Conservation (phyloP, 2,113 vertebrate species). For the Mustela nigripes region DNA sequence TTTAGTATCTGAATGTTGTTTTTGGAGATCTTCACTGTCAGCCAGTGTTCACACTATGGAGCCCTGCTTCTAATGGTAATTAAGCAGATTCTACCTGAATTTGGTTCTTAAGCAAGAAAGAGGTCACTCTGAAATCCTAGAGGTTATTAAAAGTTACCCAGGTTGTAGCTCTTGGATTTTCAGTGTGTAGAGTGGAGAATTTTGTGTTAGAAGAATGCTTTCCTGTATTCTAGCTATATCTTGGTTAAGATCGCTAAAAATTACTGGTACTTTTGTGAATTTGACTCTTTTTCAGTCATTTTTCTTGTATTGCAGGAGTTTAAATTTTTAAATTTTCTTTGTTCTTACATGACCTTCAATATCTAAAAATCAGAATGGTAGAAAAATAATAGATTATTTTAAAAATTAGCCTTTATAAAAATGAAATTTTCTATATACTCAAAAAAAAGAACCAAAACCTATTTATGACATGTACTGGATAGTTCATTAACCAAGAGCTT, state of each 20-base stretch:
- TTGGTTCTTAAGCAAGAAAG: slow-evolving; percentile 44
- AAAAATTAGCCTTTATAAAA: slow-evolving; percentile 53
- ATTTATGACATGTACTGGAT: slow-evolving; percentile 12
- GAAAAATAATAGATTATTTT: slow-evolving; percentile 55
- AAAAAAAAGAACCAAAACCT: background rate
- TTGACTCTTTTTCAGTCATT: slow-evolving; percentile 43
- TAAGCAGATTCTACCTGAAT: slow-evolving; percentile 27
- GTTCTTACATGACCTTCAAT: slow-evolving; percentile 58
- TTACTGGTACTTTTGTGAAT: slow-evolving; percentile 61
- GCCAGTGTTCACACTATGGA: background rate
- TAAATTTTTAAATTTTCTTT: slow-evolving; percentile 58
- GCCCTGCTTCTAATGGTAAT: background rate
- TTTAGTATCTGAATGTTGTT: background rate
- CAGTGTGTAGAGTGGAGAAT: background rate
- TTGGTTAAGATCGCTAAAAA: slow-evolving; percentile 56
- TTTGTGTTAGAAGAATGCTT: slow-evolving; percentile 44
- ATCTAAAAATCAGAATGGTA: slow-evolving; percentile 47
- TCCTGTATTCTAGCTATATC: slow-evolving; percentile 38
- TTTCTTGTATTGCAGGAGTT: background rate
- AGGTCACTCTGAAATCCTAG: slow-evolving; percentile 50
- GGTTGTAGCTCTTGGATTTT: slow-evolving; percentile 57
- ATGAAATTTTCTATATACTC: slow-evolving; percentile 28
- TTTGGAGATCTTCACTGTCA: slow-evolving; percentile 47
- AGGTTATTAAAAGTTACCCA: slow-evolving; percentile 5
- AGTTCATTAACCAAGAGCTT: slow-evolving; percentile 8